Evolutionary conservation across 2,888 invertebrate species (phyloP).

Genomic region (Volucella bombylans): DNA sequence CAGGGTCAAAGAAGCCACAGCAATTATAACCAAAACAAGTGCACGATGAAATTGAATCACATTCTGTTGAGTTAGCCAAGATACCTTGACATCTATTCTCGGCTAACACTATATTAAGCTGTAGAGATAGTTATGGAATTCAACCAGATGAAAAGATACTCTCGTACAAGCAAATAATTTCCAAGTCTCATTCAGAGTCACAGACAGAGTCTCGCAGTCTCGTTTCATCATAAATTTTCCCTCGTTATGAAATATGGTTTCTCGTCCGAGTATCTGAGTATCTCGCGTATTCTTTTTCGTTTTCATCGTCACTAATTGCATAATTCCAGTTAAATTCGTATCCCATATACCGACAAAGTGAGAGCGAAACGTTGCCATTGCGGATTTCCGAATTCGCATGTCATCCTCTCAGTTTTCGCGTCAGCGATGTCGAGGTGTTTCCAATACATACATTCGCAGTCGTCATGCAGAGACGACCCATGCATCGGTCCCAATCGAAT

Average conservation of each 20-base stretch:
- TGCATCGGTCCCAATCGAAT: constrained; percentile 13
- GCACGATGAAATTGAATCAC: constrained; percentile 64
- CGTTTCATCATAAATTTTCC: constrained; percentile 42
- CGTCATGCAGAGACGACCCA: constrained; percentile 3
- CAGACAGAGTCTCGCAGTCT: constrained; percentile 3
- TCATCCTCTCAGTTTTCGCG: constrained; percentile 40
- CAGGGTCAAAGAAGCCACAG: constrained; percentile 69
- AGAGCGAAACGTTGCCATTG: constrained; percentile 58
- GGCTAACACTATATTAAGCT: constrained; percentile 39
- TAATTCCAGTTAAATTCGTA: constrained; percentile 38
- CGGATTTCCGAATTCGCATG: constrained; percentile 68
- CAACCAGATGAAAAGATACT: constrained; percentile 5
- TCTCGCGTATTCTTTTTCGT: constrained; percentile 10
- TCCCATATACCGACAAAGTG: constrained; percentile 45
- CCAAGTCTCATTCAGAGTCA: neutral
- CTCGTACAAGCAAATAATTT: neutral
- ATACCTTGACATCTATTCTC: constrained; percentile 70
- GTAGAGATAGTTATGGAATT: constrained; percentile 17
- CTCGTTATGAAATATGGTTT: constrained; percentile 54
- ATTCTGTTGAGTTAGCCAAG: constrained; percentile 39
- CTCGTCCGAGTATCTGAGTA: constrained; percentile 15
- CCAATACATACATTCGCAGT: neutral
- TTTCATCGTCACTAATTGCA: constrained; percentile 41
- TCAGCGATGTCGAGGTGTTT: neutral
- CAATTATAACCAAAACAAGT: constrained; percentile 58